A percentile compares a stretch with the other conserved stretches of the same genome.
Evolutionary conservation across 2,113 vertebrate genomes (phyloP).

Genomic region (Merops nubicus): DNA sequence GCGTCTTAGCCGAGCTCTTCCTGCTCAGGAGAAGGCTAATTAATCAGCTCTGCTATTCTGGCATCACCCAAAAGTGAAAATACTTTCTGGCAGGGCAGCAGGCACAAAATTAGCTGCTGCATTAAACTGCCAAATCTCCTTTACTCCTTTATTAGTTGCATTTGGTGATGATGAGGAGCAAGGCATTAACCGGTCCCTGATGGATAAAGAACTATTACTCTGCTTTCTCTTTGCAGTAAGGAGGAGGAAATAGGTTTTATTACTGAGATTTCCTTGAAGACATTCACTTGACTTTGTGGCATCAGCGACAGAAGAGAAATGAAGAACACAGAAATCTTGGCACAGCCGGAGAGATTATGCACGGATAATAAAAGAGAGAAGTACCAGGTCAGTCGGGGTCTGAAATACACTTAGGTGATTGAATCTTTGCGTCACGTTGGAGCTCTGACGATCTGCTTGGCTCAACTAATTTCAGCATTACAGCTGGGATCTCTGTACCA

Average conservation of each 20-base stretch:
- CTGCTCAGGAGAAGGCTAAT: slow-evolving; percentile 46
- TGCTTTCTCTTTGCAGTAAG: slow-evolving; percentile 43
- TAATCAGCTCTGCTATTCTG: slow-evolving; percentile 61
- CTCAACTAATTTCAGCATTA: slow-evolving; percentile 1
- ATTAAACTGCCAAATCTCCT: slow-evolving; percentile 70
- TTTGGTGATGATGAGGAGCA: slow-evolving; percentile 64
- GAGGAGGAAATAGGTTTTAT: slow-evolving; percentile 58
- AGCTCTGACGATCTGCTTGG: background rate
- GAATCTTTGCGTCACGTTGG: background rate
- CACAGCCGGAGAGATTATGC: slow-evolving; percentile 26
- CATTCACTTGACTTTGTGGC: slow-evolving; percentile 60
- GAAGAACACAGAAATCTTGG: slow-evolving; percentile 56
- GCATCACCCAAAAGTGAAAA: slow-evolving; percentile 70
- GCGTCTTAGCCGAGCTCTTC: slow-evolving; percentile 15
- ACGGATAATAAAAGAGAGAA: slow-evolving; percentile 30
- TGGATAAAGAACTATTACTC: slow-evolving; percentile 57
- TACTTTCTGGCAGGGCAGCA: slow-evolving; percentile 63
- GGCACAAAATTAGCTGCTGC: slow-evolving; percentile 60
- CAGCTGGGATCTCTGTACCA: background rate
- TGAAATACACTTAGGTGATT: slow-evolving; percentile 46
- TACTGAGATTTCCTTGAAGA: slow-evolving; percentile 64
- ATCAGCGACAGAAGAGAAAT: slow-evolving; percentile 32
- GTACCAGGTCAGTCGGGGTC: background rate
- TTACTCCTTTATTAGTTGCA: slow-evolving; percentile 63
- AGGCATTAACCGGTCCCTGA: slow-evolving; percentile 53